A percentile compares a stretch with the other conserved stretches of the same genome.
Conservation (phyloP, 2,113 vertebrate genomes). For the Numida meleagris region DNA sequence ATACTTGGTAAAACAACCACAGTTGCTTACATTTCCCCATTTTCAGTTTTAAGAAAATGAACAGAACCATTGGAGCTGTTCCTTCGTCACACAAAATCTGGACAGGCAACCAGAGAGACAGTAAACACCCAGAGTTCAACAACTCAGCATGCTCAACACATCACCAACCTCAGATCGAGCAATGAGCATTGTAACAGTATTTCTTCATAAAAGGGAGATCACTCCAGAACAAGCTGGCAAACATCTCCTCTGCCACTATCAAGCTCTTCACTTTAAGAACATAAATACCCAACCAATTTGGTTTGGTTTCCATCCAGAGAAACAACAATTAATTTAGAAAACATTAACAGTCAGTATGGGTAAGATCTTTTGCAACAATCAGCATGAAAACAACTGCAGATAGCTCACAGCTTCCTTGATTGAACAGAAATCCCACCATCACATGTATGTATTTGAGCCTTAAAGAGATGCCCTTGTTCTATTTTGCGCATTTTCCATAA, state of each 20-base stretch:
- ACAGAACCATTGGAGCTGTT: not conserved
- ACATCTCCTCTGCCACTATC: not conserved
- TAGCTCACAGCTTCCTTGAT: not conserved
- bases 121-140: not conserved
- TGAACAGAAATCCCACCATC: not conserved
- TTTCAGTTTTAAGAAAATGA: not conserved
- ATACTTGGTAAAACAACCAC: not conserved
- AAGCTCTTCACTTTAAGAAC: not conserved
- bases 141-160: not conserved
- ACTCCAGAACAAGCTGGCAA: not conserved
- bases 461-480: not conserved
- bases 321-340: not conserved
- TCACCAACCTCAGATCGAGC: not conserved
- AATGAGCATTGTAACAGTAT: not conserved
- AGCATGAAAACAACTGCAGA: not conserved
- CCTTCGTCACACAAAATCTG: not conserved
- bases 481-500: conserved; percentile 48
- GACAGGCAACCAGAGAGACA: not conserved
- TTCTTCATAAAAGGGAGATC: not conserved
- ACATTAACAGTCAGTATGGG: not conserved
- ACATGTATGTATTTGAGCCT: not conserved
- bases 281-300: not conserved
- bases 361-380: not conserved
- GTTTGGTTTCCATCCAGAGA: not conserved
- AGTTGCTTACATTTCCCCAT: not conserved